Conservation (phyloP, 2,113 vertebrate genomes). For the Ictalurus punctatus region DNA sequence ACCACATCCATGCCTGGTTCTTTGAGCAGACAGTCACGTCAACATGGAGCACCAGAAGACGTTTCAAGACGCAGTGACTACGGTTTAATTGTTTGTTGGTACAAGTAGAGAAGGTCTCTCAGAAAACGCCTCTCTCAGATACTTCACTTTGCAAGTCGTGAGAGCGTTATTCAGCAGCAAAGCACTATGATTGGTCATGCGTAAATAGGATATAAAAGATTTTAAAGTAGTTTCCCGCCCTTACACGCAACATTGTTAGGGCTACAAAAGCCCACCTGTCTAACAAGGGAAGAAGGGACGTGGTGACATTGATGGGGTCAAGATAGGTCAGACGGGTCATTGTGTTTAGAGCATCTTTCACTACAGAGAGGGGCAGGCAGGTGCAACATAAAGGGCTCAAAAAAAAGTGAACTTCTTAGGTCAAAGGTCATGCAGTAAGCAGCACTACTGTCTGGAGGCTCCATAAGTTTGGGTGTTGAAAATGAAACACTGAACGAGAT, state of each 20-base stretch:
- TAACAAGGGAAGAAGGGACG: constrained; percentile 38
- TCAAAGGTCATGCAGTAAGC: constrained; percentile 49
- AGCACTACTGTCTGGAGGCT: constrained; percentile 29
- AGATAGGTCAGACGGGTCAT: constrained; percentile 46
- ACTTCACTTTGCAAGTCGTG: constrained; percentile 7
- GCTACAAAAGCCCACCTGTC: constrained; percentile 54
- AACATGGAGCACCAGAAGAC: constrained; percentile 14
- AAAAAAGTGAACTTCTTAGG: constrained; percentile 50
- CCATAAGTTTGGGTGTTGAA: neutral
- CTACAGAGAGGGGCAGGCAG: constrained; percentile 47
- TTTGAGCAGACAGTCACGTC: constrained; percentile 44
- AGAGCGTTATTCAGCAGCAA: constrained; percentile 38
- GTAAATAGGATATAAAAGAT: constrained; percentile 37
- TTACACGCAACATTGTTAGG: constrained; percentile 44
- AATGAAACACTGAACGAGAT: constrained; percentile 17
- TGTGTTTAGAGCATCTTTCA: constrained; percentile 32
- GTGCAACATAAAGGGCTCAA: constrained; percentile 49
- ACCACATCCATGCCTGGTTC: constrained; percentile 45
- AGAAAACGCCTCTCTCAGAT: constrained; percentile 24
- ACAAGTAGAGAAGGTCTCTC: constrained; percentile 7
- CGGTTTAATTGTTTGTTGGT: constrained; percentile 37
- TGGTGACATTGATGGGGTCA: constrained; percentile 45
- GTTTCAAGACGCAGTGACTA: constrained; percentile 20
- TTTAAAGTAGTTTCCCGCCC: constrained; percentile 43
- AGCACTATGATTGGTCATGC: constrained; percentile 37